Base-by-base conservation (phyloP, 2,113 vertebrate species). In the Phylloscopus trochiloides region DNA sequence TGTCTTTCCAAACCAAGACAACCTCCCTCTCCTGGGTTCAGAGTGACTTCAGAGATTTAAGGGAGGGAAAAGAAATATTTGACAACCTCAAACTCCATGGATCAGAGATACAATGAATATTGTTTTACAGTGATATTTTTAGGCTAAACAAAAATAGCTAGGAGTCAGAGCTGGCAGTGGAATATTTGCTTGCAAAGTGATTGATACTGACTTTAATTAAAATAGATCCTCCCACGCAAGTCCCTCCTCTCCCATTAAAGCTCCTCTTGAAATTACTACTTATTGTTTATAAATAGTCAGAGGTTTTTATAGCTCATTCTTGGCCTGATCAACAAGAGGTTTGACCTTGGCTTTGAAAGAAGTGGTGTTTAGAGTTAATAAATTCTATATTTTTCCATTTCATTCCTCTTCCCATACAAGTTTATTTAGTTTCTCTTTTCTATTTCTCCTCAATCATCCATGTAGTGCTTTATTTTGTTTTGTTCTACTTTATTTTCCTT, bases 161-260 rank as follows among this genome's bases (percentile, higher is more conserved):
- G 28, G 62, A 85, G 61, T 54, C 70, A 50, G 22, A 12, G n/a
- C 40, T 89, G 68, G 61, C 65, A 84, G 83, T 5, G 36, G 79
- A 74, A 63, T 2, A 15, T 51, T 77, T 55, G 36, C 19, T 61
- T 86, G 48, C 20, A 57, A 7, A 75, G 43, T 81, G 76, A 86
- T 68, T 87, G 91, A 91, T 89, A 32, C 42, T 55, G 72, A 17
- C 31, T 86, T 96, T 86, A 92, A 92, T 95, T 92, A 61, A 93
- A 96, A 54, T 18, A 61, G 75, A 84, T 24, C 26, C 68, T 63
- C 55, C 85, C 42, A 67, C 2, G 0, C 29, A 66, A 52, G 36
- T 84, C 74, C 47, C 48, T 91, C 32, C 42, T 73, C 38, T 80
- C 31, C 29, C 51, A 67, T 62, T 26, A 38, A 70, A 88, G 34